phyloP scores from a whole-genome alignment of 2,797 vertebrate genomes.

The Cynopterus sphinx region DNA sequence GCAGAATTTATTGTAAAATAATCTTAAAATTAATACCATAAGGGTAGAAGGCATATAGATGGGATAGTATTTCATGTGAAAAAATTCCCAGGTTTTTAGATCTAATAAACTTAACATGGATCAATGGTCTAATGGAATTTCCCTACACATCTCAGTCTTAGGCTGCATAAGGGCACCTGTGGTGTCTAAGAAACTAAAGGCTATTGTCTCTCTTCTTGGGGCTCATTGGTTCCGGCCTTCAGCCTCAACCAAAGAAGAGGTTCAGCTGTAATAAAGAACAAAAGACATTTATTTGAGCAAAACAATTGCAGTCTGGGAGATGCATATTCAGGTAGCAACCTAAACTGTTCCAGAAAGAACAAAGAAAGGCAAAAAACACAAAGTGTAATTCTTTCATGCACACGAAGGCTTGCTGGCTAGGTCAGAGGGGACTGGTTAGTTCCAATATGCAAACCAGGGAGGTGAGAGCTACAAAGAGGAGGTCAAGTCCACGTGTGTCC shows the following conservation, averaged over 20 bases:
- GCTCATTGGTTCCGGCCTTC: neutral
- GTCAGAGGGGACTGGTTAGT: neutral
- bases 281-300: too few relatives aligned
- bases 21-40: neutral
- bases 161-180: neutral
- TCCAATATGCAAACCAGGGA: neutral
- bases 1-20: neutral
- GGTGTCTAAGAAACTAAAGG: neutral
- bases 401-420: neutral
- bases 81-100: neutral
- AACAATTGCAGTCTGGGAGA: neutral
- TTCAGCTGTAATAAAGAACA: neutral
- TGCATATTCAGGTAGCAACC: neutral
- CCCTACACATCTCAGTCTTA: too few relatives aligned
- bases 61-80: neutral
- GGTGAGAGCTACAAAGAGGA: neutral
- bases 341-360: neutral
- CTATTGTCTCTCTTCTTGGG: neutral
- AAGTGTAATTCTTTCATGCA: neutral
- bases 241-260: neutral
- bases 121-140: neutral
- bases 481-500: neutral
- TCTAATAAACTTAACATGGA: fast-evolving
- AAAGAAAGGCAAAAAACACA: neutral
- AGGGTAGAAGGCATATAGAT: neutral